These are phyloP conservation scores for Diplosoma virens DNA, from an alignment of 23 tunicate species.

Conservation along the genomic window DNA sequence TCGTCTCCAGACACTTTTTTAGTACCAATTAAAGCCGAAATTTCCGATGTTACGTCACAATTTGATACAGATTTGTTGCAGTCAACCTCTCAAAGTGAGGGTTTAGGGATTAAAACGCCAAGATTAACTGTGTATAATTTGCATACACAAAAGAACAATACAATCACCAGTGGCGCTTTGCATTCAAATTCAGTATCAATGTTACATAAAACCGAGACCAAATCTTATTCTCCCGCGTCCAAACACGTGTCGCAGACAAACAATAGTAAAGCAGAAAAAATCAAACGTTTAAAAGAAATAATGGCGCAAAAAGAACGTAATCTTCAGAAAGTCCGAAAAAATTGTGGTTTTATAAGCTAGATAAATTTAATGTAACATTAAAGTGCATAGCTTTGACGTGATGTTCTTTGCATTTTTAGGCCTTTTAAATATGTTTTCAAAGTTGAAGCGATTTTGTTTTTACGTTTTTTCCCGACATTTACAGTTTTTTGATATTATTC, in stretches of 20 bases:
- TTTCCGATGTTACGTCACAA: no score
- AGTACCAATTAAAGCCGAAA: background rate
- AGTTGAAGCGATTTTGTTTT: no score
- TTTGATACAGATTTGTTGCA: no score
- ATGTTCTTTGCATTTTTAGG: background rate
- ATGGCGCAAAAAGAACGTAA: conserved; percentile 29
- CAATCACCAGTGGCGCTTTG: background rate
- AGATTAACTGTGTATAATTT: no score
- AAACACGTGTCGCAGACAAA: no score
- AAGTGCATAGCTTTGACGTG: background rate
- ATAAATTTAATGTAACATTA: background rate
- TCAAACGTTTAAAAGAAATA: conserved; percentile 42
- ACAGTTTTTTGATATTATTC: no score
- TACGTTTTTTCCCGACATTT: no score
- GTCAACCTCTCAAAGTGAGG: no score
- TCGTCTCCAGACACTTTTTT: background rate
- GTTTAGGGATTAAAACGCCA: no score
- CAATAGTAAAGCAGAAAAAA: conserved; percentile 12
- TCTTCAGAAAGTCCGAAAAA: conserved; percentile 38
- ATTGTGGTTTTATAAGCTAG: conserved; percentile 50
- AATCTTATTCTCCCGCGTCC: no score
- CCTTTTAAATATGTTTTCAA: background rate
- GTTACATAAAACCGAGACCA: no score
- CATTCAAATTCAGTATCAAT: background rate
- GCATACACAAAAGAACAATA: no score